These are phyloP conservation scores for Alviniconcha strummeri DNA, from an alignment of 2,888 invertebrate species.

Conservation along the genomic window DNA sequence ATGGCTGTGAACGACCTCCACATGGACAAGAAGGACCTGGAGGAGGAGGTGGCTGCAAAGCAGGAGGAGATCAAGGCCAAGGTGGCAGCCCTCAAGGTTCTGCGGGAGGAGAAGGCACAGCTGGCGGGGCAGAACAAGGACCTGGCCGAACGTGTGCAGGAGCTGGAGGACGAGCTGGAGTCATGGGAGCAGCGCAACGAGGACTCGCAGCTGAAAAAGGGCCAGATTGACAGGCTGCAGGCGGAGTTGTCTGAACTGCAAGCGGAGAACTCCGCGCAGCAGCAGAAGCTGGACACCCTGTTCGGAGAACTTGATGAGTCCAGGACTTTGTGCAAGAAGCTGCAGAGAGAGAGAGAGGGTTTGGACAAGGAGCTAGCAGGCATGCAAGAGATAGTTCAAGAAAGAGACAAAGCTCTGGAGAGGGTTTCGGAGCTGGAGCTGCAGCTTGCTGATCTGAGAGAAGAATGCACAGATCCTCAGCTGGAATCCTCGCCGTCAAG, in stretches of 20 bases:
- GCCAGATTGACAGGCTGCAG: slow-evolving; percentile 40
- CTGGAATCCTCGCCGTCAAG: not conserved
- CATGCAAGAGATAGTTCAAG: not conserved
- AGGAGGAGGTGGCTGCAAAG: slow-evolving; percentile 46
- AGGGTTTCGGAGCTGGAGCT: slow-evolving; percentile 31
- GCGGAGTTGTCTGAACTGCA: slow-evolving; percentile 38
- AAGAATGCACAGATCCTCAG: not conserved
- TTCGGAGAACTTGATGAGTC: slow-evolving; percentile 28
- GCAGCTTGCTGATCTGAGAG: not conserved
- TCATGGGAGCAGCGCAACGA: slow-evolving; percentile 44
- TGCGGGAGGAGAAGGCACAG: slow-evolving; percentile 44
- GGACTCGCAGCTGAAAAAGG: slow-evolving; percentile 42
- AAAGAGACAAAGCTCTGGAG: slow-evolving; percentile 21
- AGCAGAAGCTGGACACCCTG: slow-evolving; percentile 25
- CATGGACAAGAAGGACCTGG: slow-evolving; percentile 66
- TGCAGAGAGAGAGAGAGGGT: slow-evolving; percentile 13
- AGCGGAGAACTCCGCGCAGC: not conserved
- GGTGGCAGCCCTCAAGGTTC: slow-evolving; percentile 48
- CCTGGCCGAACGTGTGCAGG: slow-evolving; percentile 45
- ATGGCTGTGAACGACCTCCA: slow-evolving; percentile 65
- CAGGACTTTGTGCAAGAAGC: slow-evolving; percentile 12
- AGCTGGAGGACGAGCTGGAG: slow-evolving; percentile 46
- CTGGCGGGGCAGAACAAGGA: slow-evolving; percentile 41
- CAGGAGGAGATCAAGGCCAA: slow-evolving; percentile 50
- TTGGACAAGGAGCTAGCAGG: not conserved